A percentile compares a stretch with the other conserved stretches of the same genome.
phyloP scores from a whole-genome alignment of 2,797 vertebrate species.

The Tragopan temminckii region DNA sequence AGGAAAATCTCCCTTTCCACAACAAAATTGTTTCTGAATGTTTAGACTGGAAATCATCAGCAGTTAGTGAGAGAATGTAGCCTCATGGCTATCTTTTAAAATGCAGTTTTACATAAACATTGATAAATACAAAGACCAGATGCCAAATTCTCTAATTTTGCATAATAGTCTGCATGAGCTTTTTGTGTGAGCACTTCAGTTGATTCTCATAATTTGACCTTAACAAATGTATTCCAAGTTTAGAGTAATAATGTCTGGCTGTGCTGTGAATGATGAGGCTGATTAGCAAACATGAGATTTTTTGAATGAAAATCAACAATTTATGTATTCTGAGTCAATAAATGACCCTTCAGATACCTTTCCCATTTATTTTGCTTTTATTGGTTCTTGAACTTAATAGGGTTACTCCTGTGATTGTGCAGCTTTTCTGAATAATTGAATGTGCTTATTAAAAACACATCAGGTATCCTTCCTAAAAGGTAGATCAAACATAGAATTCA shows the following conservation, averaged over 20 bases:
- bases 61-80: not conserved
- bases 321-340: not conserved
- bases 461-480: not conserved
- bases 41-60: not conserved
- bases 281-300: not conserved
- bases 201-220: not conserved
- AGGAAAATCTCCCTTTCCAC: not conserved
- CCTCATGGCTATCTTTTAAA: not conserved
- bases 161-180: not conserved
- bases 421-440: not conserved
- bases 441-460: not conserved
- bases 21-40: not conserved
- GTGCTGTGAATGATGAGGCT: not conserved
- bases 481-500: not conserved
- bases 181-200: not conserved
- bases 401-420: not conserved
- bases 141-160: not conserved
- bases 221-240: not conserved
- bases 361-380: constrained; percentile 5
- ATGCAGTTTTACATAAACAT: not conserved
- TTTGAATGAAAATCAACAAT: not conserved
- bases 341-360: not conserved
- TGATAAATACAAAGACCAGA: not conserved
- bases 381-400: not conserved
- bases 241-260: not conserved